phyloP scores from a whole-genome alignment of 53 echinoderm and acorn worm genomes.

The Hippasteria phrygiana region DNA sequence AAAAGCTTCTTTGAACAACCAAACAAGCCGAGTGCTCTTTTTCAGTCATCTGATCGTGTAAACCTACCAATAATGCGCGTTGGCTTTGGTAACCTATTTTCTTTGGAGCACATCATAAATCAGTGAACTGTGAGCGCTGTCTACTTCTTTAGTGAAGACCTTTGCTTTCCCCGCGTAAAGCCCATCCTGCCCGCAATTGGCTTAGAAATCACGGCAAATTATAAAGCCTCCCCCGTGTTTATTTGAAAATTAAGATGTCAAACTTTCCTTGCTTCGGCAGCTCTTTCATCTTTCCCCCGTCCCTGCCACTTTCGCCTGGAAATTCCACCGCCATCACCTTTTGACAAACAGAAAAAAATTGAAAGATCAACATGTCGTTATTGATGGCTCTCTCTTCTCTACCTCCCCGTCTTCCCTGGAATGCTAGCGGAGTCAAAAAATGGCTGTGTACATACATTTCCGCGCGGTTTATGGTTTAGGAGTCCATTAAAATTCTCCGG shows the following conservation, averaged over 20 bases:
- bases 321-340: conserved; percentile 17
- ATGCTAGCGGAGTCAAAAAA: not conserved
- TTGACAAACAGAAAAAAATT: conserved; percentile 16
- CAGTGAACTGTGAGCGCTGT: too few relatives aligned
- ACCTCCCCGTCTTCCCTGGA: not conserved
- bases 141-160: too few relatives aligned
- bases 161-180: not conserved
- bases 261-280: not conserved
- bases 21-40: too few relatives aligned
- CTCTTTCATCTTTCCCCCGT: conserved; percentile 38
- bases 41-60: too few relatives aligned
- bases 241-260: conserved; percentile 39
- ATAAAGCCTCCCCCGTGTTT: conserved; percentile 34
- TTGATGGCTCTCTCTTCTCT: conserved; percentile 19
- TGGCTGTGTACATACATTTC: conserved; percentile 55
- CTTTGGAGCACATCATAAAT: too few relatives aligned
- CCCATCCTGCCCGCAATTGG: not conserved
- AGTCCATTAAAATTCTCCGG: conserved; percentile 57
- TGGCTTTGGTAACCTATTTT: too few relatives aligned
- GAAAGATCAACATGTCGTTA: conserved; percentile 45
- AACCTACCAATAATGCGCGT: too few relatives aligned
- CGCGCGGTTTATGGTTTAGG: conserved; percentile 51
- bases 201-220: conserved; percentile 11
- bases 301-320: conserved; percentile 25
- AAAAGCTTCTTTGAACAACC: too few relatives aligned